A percentile compares a stretch with the other conserved stretches of the same genome.
Conservation (phyloP, 2,113 vertebrate genomes). For the Callocephalon fimbriatum region DNA sequence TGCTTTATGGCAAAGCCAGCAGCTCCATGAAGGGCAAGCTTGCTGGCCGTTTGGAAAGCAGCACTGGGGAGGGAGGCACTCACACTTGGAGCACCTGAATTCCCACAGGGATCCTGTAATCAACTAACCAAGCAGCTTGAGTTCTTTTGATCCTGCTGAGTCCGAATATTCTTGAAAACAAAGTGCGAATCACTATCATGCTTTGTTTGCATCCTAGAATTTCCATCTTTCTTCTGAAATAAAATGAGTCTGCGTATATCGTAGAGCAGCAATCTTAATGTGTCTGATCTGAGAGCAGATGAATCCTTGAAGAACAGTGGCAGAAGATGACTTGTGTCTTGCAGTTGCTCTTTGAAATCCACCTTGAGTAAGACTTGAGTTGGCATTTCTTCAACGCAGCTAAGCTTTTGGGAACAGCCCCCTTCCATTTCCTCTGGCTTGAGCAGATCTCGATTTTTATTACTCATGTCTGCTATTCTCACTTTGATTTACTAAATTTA, state of each 20-base stretch:
- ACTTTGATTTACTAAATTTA: not conserved
- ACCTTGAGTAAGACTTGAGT: not conserved
- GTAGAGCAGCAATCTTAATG: fast-evolving
- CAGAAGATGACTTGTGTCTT: not conserved
- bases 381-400: not conserved
- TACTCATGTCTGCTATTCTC: not conserved
- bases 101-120: not conserved
- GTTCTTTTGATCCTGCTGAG: not conserved
- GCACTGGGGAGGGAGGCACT: not conserved
- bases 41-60: not conserved
- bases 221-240: not conserved
- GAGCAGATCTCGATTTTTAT: not conserved
- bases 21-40: not conserved
- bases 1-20: not conserved
- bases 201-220: not conserved
- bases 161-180: fast-evolving
- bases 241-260: not conserved
- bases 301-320: not conserved
- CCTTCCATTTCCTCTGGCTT: not conserved
- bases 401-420: not conserved
- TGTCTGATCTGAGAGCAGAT: not conserved
- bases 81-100: not conserved
- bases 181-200: fast-evolving
- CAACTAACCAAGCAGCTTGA: not conserved
- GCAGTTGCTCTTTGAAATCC: not conserved